phyloP scores from a whole-genome alignment of 2,888 invertebrate species.

The Caenorhabditis sp. region DNA sequence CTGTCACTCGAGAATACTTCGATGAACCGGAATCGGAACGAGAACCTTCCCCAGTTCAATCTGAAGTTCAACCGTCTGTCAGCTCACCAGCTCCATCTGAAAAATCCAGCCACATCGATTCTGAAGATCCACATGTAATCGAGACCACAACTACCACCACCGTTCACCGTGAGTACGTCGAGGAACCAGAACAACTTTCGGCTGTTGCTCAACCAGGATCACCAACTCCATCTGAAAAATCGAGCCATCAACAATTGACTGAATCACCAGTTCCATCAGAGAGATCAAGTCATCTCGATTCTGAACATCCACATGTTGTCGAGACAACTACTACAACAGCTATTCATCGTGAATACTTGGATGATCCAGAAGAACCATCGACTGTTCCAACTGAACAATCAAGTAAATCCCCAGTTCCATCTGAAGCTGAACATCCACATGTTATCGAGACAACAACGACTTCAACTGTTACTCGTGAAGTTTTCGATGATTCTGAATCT shows the following conservation, averaged over 20 bases:
- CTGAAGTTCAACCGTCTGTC: background rate
- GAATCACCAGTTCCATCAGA: constrained; percentile 4
- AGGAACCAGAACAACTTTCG: background rate
- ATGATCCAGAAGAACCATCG: background rate
- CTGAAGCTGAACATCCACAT: constrained; percentile 2
- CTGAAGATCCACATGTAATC: background rate
- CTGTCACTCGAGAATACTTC: background rate
- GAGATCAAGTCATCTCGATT: background rate
- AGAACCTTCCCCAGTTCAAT: background rate
- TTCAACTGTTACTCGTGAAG: constrained; percentile 21
- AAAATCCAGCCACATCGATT: background rate
- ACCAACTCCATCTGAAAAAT: background rate
- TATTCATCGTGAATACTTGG: constrained; percentile 8
- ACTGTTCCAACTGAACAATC: background rate
- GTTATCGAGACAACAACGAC: constrained; percentile 5
- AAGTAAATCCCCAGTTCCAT: background rate
- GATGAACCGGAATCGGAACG: constrained; percentile 14
- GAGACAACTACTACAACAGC: constrained; percentile 23
- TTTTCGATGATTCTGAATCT: background rate
- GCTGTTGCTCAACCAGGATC: background rate
- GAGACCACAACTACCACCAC: constrained; percentile 15
- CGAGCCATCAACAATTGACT: background rate
- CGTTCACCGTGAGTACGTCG: constrained; percentile 14
- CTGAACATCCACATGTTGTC: constrained; percentile 5
- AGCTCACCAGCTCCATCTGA: background rate